Evolutionary conservation across 2,888 invertebrate genomes (phyloP), one percentile per base, ranked within the genome.

Genomic region (Teleiodes luculella): DNA sequence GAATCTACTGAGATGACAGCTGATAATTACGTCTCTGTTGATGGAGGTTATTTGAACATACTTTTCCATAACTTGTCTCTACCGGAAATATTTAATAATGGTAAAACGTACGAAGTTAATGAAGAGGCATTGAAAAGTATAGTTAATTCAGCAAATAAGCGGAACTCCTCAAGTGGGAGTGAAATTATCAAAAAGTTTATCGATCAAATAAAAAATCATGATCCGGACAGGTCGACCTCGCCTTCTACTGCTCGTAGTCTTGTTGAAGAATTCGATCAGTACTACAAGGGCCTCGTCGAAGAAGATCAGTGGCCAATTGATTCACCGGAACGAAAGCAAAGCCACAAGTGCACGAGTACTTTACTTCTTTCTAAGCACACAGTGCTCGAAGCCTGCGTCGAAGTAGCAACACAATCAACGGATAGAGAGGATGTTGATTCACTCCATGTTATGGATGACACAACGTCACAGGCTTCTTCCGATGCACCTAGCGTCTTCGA

Each of bases 61-160:
- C 62, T 89, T 1, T 88, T 89, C 59, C 79, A 81, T 10, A 84
- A 86, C 59, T 60, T 87, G 20, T 71, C 77, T 0, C 59, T 84
- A 24, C 87, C 89, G 1, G 77, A 83, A 60, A 89, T 89, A 46
- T 89, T 89, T 57, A 86, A 83, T 59, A 68, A 66, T 35, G 81
- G 79, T 3, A 89, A 84, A 63, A 81, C 84, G 52, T 89, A 89
- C 57, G 89, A 89, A 63, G 87, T 89, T 1, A 86, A 89, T 57
- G 84, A 86, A 56, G 83, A 84, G 58, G 89, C 85, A 0, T 68
- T 89, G 10, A 81, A 69, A 52, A 83, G 80, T 57, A 83, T 88
- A 43, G 76, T 88, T 1, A 70, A 74, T 54, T 78, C 83, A 3
- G 68, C 80, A 0, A 86, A 81, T 14, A 68, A 72, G 20, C 63